A percentile compares a stretch with the other conserved stretches of the same genome.
Evolutionary conservation across 2,888 invertebrate species (phyloP).

Genomic region (Bruchidius siliquastri): DNA sequence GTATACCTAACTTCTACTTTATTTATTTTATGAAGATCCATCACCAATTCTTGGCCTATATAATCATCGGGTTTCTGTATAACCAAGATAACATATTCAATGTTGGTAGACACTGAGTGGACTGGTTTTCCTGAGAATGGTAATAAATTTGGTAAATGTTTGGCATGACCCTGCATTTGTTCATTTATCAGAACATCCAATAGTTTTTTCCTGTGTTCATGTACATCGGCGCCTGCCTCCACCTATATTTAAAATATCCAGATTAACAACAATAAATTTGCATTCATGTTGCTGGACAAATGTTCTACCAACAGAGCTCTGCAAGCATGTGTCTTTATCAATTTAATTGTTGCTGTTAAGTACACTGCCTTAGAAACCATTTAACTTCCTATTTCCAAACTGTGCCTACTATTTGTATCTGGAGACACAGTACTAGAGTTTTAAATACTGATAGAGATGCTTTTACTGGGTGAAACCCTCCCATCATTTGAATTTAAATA

Average conservation of each 20-base stretch:
- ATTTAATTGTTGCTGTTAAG: too few relatives aligned
- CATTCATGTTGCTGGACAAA: too few relatives aligned
- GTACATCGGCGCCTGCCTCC: constrained; percentile 49
- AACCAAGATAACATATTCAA: constrained; percentile 52
- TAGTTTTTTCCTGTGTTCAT: constrained; percentile 53
- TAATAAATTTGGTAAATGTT: constrained; percentile 61
- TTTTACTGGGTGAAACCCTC: too few relatives aligned
- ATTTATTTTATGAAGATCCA: constrained; percentile 59
- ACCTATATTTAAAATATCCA: constrained; percentile 32
- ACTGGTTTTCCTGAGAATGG: constrained; percentile 51
- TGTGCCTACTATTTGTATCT: too few relatives aligned
- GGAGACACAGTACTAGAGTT: too few relatives aligned
- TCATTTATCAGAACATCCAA: constrained; percentile 59
- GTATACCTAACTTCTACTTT: constrained; percentile 58
- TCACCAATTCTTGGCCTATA: constrained; percentile 60
- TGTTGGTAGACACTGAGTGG: constrained; percentile 48
- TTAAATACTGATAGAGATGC: too few relatives aligned
- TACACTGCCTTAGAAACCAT: too few relatives aligned
- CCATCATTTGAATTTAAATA: too few relatives aligned
- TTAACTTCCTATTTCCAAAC: too few relatives aligned
- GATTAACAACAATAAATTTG: too few relatives aligned
- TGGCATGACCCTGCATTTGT: constrained; percentile 57
- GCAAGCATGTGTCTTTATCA: too few relatives aligned
- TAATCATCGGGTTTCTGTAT: constrained; percentile 61
- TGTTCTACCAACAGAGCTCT: too few relatives aligned